These are phyloP conservation scores for Microctenopoma stevenorrisi DNA, from an alignment of 2,797 vertebrate genomes.

Conservation along the genomic window DNA sequence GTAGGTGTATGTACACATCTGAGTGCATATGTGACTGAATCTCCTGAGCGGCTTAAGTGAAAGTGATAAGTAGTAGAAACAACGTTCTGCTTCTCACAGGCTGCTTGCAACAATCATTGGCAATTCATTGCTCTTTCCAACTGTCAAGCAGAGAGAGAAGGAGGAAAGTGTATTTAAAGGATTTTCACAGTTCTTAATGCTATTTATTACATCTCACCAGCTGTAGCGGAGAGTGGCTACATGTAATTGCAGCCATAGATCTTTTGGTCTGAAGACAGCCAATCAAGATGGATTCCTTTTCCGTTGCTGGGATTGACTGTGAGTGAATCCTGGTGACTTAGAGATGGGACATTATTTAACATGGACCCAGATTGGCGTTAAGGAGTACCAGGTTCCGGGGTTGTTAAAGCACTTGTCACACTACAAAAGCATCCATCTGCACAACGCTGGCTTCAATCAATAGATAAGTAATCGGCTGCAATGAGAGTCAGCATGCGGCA, in stretches of 20 bases:
- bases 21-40: conserved; percentile 63
- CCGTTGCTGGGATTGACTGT: conserved; percentile 63
- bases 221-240: conserved; percentile 73
- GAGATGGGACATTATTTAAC: conserved; percentile 83
- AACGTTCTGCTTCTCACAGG: conserved; percentile 58
- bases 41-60: conserved; percentile 74
- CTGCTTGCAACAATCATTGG: conserved; percentile 62
- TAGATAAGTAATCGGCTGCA: conserved; percentile 86
- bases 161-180: conserved; percentile 81
- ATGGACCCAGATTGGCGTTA: conserved; percentile 79
- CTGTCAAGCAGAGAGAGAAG: conserved; percentile 73
- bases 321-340: conserved; percentile 76
- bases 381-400: conserved; percentile 80
- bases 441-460: conserved; percentile 82
- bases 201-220: conserved; percentile 82
- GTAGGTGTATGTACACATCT: conserved; percentile 49
- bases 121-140: conserved; percentile 75
- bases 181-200: conserved; percentile 77
- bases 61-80: conserved; percentile 78
- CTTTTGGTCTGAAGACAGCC: conserved; percentile 78
- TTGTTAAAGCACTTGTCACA: conserved; percentile 84
- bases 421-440: conserved; percentile 83
- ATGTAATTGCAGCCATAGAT: conserved; percentile 84
- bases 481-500: conserved; percentile 77
- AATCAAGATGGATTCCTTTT: conserved; percentile 81